Base-by-base conservation (phyloP, 2,797 vertebrate species). In the Austrolebias charrua region DNA sequence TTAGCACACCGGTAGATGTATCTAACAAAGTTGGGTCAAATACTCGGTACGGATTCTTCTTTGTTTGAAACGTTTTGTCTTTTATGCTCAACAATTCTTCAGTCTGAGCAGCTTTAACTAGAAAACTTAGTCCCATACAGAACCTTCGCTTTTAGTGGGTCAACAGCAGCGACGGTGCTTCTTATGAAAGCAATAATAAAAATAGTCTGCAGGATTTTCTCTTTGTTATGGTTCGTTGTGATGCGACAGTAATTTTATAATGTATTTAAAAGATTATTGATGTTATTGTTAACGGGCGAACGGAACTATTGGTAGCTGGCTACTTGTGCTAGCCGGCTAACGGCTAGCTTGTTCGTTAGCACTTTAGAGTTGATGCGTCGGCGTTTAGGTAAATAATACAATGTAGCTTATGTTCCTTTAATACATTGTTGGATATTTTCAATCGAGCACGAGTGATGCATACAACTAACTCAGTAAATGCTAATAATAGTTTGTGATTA, bases 281-380 rank as follows among this genome's bases (percentile, higher is more conserved):
- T 2, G 1, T 1, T 0, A 4, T 48, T 2, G 9, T 5, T 0
- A 55, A 4, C 5, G 4, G 29, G 13, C 2, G 38, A 1, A 29
- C 2, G 11, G 4, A 20, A 52, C 1, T 56, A 14, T 4, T 14
- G 1, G 1, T 2, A 20, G 50, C 74, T 0, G 2, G 51, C 54
- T 74, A 78, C 75, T 76, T 55, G 2, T 18, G 24, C 12, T 14
- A 11, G 55, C 45, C 19, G 62, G 24, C 24, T 66, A 63, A 16
- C 61, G 19, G 67, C 70, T 81, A 83, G 59, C 14, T 61, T 53
- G 63, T 1, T 14, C 20, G 0, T 12, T 1, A 3, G 12, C 20
- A 24, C 9, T 14, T 18, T 29, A n/a, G 7, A 2, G 15, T 14
- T 14, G 45, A 0, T 2, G 1, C 0, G 2, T 12, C 35, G 9